Evolutionary conservation across 2,113 vertebrate species (phyloP).

Genomic region (Sinocyclocheilus anophthalmus): DNA sequence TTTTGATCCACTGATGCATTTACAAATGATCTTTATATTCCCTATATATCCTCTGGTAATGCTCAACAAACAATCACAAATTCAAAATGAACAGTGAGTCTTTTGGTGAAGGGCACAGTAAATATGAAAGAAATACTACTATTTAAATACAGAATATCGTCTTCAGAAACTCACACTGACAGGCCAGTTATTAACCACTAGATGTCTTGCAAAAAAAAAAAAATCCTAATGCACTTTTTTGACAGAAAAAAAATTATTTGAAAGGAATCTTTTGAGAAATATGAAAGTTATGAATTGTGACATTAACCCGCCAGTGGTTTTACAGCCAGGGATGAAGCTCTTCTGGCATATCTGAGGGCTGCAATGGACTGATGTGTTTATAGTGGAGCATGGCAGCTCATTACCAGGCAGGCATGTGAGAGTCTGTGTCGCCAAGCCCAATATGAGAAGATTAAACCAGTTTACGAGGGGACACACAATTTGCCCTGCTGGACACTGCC

Average conservation of each 20-base stretch:
- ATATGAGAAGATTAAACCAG: conserved; percentile 69
- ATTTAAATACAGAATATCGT: neutral
- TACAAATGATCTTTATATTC: conserved; percentile 43
- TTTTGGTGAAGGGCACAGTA: conserved; percentile 24
- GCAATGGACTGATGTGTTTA: conserved; percentile 58
- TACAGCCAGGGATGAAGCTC: conserved; percentile 41
- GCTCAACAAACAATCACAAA: conserved; percentile 39
- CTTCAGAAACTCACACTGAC: conserved; percentile 12
- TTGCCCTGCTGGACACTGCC: conserved; percentile 62
- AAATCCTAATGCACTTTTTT: conserved; percentile 50
- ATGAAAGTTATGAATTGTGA: conserved; percentile 68
- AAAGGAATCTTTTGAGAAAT: conserved; percentile 54
- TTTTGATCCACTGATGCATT: conserved; percentile 45
- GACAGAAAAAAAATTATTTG: conserved; percentile 48
- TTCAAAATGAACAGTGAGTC: neutral
- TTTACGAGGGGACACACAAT: conserved; percentile 65
- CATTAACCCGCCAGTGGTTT: conserved; percentile 68
- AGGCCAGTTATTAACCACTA: conserved; percentile 42
- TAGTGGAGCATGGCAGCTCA: conserved; percentile 56
- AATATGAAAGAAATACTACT: conserved; percentile 38
- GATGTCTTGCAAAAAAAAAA: conserved; percentile 47
- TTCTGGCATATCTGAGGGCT: conserved; percentile 37
- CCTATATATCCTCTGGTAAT: conserved; percentile 30
- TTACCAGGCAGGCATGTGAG: conserved; percentile 60
- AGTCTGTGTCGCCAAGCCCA: conserved; percentile 57